Conservation (phyloP, 1,140 invertebrate genomes). For the Meloidogyne chitwoodi region DNA sequence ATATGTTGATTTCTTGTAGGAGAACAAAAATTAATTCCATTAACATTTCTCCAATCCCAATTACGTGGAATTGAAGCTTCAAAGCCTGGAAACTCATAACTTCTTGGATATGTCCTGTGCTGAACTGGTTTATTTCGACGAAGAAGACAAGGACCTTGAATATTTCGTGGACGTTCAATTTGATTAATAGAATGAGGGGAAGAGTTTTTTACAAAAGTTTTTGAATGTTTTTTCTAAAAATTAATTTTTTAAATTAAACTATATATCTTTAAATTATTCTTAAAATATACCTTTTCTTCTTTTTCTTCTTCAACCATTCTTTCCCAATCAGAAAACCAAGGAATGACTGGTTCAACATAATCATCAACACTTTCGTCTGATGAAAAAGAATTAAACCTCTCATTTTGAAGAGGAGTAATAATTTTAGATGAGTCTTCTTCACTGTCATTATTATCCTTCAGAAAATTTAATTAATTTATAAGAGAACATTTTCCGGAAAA, state of each 20-base stretch:
- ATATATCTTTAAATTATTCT: no score
- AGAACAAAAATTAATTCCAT: constrained; percentile 62
- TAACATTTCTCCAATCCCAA: constrained; percentile 64
- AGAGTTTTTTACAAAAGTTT: neutral
- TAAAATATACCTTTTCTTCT: neutral
- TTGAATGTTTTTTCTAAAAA: neutral
- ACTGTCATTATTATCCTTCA: no score
- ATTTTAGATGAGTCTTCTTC: no score
- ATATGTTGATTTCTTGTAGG: constrained; percentile 63
- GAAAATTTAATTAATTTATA: no score
- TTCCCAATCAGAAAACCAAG: neutral
- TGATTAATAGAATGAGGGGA: neutral
- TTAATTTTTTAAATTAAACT: neutral
- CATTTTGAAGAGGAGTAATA: neutral
- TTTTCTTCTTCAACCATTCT: neutral
- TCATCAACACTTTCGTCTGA: no score
- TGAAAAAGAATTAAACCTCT: no score
- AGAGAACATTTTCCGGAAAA: no score
- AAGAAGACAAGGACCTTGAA: neutral
- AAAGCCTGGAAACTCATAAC: constrained; percentile 46
- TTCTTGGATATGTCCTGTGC: constrained; percentile 40
- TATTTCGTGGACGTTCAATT: neutral
- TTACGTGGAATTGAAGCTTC: constrained; percentile 58
- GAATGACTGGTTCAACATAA: neutral
- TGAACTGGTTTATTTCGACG: neutral